Conservation (phyloP, 2,797 vertebrate species). For the Gadopsis bispinosus region DNA sequence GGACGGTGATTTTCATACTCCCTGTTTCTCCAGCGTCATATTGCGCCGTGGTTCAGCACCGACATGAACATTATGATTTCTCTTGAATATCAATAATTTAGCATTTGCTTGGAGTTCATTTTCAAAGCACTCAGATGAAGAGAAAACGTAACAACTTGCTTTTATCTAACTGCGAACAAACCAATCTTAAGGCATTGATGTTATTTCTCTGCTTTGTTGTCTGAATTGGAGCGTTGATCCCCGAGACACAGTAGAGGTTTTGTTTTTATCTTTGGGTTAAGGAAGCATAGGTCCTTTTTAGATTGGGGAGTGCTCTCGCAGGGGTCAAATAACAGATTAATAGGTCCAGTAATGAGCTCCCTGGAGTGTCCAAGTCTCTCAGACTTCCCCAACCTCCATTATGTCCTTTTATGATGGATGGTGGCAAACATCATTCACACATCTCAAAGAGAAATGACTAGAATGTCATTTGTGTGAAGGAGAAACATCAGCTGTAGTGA, state of each 20-base stretch:
- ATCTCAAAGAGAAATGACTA: constrained; percentile 82
- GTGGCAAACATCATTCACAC: constrained; percentile 83
- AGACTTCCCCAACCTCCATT: constrained; percentile 76
- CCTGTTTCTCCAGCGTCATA: constrained; percentile 31
- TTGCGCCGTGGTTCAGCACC: constrained; percentile 52
- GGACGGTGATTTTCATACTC: constrained; percentile 53
- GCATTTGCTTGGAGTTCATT: constrained; percentile 76
- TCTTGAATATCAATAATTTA: constrained; percentile 80
- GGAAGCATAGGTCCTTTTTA: constrained; percentile 79
- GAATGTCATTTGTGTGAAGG: constrained; percentile 82
- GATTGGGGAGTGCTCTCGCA: constrained; percentile 79
- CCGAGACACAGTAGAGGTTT: constrained; percentile 74
- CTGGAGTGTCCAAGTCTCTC: constrained; percentile 82
- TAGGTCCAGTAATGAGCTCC: constrained; percentile 88
- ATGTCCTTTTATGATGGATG: constrained; percentile 83
- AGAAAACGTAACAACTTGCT: constrained; percentile 65
- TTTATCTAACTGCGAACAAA: constrained; percentile 77
- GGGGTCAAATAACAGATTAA: constrained; percentile 90
- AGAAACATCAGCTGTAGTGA: constrained; percentile 82
- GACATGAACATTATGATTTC: constrained; percentile 68
- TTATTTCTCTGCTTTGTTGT: constrained; percentile 78
- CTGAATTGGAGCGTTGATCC: constrained; percentile 76
- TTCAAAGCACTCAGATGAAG: constrained; percentile 77
- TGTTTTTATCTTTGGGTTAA: constrained; percentile 83
- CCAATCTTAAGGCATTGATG: constrained; percentile 73